Conservation (phyloP, 2,113 vertebrate genomes). For the Gulo gulo region DNA sequence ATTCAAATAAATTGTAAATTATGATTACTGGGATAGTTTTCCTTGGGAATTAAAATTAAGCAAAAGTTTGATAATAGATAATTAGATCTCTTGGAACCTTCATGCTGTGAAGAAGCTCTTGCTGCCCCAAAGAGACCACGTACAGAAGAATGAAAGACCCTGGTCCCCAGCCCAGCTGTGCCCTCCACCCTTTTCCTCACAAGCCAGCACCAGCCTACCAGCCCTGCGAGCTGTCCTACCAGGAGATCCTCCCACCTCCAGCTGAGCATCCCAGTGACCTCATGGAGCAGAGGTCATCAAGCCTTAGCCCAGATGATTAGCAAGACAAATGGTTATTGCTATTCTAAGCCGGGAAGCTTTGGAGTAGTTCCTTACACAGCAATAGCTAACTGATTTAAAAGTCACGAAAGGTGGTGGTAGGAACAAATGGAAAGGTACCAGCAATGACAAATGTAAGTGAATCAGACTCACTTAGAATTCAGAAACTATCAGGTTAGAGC, state of each 20-base stretch:
- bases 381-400: neutral
- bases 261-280: neutral
- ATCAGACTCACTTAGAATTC: neutral
- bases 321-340: neutral
- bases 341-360: neutral
- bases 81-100: neutral
- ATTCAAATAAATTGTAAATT: neutral
- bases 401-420: neutral
- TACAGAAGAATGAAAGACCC: neutral
- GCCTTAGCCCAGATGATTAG: neutral
- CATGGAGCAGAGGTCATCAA: neutral
- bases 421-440: neutral
- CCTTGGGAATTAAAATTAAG: constrained; percentile 35
- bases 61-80: neutral
- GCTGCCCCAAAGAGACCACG: neutral
- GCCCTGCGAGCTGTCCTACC: too few species aligned
- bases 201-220: neutral
- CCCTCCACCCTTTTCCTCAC: neutral
- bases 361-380: neutral
- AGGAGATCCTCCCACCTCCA: too few species aligned
- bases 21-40: neutral
- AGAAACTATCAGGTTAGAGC: neutral
- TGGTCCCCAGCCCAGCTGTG: neutral
- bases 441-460: neutral
- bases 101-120: neutral